A percentile compares a stretch with the other conserved stretches of the same genome.
Evolutionary conservation across 2,888 invertebrate species (phyloP).

Genomic region (Rugalucina vietnamica): DNA sequence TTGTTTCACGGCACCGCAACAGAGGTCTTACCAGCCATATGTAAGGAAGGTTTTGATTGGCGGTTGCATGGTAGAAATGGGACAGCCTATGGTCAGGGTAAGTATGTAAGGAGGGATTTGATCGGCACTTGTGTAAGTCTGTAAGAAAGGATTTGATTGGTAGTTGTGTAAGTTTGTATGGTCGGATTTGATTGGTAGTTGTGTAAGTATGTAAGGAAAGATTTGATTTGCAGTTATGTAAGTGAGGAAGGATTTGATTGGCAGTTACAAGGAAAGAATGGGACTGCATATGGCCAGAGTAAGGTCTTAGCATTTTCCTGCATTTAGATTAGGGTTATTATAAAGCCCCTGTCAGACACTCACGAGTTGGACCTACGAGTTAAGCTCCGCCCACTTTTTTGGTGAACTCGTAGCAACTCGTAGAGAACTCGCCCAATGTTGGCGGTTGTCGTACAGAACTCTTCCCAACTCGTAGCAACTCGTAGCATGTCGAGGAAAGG

Average conservation of each 20-base stretch:
- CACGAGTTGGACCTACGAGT: not conserved
- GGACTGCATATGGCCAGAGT: constrained; percentile 70
- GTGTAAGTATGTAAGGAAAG: not conserved
- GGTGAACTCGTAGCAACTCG: not conserved
- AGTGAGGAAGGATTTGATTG: constrained; percentile 73
- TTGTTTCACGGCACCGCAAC: constrained; percentile 63
- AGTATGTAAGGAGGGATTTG: too few species aligned
- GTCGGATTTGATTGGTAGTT: not conserved
- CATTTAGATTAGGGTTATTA: not conserved
- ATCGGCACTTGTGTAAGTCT: too few species aligned
- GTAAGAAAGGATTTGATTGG: too few species aligned
- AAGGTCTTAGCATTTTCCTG: not conserved
- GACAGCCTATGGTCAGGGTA: constrained; percentile 70
- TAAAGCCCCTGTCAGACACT: not conserved
- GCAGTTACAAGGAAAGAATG: constrained; percentile 72
- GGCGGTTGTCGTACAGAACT: not conserved
- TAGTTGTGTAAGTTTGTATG: not conserved
- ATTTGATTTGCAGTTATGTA: not conserved
- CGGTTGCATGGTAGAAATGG: constrained; percentile 73
- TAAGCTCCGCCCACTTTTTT: not conserved
- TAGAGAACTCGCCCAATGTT: not conserved
- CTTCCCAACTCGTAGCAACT: too few species aligned
- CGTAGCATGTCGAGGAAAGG: too few species aligned
- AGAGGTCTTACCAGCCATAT: constrained; percentile 62
- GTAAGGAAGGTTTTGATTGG: constrained; percentile 73